phyloP scores from a whole-genome alignment of 2,113 vertebrate species.

The Amphiprion ocellaris region DNA sequence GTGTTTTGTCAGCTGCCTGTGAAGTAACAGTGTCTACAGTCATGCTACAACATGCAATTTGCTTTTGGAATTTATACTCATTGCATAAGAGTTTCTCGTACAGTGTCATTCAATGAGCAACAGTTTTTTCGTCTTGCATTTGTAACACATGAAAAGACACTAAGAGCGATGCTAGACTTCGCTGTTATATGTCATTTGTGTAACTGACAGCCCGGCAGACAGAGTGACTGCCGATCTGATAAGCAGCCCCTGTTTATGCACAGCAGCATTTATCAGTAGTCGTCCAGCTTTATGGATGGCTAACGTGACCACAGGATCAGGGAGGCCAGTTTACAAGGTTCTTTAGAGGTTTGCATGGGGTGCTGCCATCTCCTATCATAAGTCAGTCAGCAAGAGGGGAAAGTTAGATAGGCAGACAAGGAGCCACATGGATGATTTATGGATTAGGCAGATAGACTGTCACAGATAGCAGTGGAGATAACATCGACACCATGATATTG shows the following conservation, averaged over 20 bases:
- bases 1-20: too few relatives aligned
- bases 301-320: slow-evolving; percentile 53
- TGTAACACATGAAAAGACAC: slow-evolving; percentile 3
- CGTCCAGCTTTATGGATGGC: slow-evolving; percentile 67
- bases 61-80: neutral
- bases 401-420: slow-evolving; percentile 56
- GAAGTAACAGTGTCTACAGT: neutral
- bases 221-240: slow-evolving; percentile 78
- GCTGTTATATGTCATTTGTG: slow-evolving; percentile 18
- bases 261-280: slow-evolving; percentile 75
- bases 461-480: slow-evolving; percentile 44
- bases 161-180: neutral
- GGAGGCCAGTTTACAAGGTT: slow-evolving; percentile 47
- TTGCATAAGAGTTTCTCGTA: neutral
- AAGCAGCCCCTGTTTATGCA: slow-evolving; percentile 65
- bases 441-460: slow-evolving; percentile 28
- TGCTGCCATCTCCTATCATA: slow-evolving; percentile 48
- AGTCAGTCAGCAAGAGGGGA: slow-evolving; percentile 25
- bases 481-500: slow-evolving; percentile 8
- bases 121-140: neutral
- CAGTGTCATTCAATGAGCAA: neutral
- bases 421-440: slow-evolving; percentile 60
- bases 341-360: slow-evolving; percentile 50
- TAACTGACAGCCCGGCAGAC: slow-evolving; percentile 48
- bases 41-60: neutral